Base-by-base conservation (phyloP, 2,888 invertebrate species). In the Eustalomyia histrio region DNA sequence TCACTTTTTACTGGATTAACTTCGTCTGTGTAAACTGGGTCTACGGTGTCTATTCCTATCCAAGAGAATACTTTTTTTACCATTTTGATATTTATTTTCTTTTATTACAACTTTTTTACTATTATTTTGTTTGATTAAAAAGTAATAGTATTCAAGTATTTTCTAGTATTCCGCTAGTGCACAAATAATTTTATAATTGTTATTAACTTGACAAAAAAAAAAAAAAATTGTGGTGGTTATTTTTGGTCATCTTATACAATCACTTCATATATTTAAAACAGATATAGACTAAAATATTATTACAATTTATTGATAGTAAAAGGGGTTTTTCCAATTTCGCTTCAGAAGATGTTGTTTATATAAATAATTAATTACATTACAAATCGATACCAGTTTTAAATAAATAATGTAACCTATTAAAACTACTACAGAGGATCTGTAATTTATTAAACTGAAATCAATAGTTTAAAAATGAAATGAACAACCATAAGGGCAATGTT, bases 381-480 rank as follows among this genome's bases (percentile, higher is more conserved):
- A 65, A 65, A 74, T 65, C 17, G 18, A 53, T 60, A 75, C 67
- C 64, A 76, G 64, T 71, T 71, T 65, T 52, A 69, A 17, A 7
- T 58, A 14, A 43, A 47, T 47, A n/a, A 47, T 47, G 6, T n/a
- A 47, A 47, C n/a, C 43, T 7, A 47, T n/a, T 47, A 47, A 47
- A 47, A 47, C 43, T n/a, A n/a, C 43, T 14, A 16, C 55, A 43
- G 67, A 21, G 67, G 57, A 67, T 67, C 43, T 39, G 67, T 67
- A 67, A 67, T 67, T 67, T 67, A 67, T 67, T 55, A 57, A 35
- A 35, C 8, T 21, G 9, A 50, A 63, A 47, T 29, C 63, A 63
- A 29, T 29, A 61, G 43, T 47, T 47, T n/a, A 63, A 29, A n/a
- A 9, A 50, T 18, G 50, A n/a, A n/a, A 14, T n/a, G 63, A 3